These are phyloP conservation scores for Eretmocerus hayati DNA, from an alignment of 2,888 invertebrate species.

Conservation along the genomic window DNA sequence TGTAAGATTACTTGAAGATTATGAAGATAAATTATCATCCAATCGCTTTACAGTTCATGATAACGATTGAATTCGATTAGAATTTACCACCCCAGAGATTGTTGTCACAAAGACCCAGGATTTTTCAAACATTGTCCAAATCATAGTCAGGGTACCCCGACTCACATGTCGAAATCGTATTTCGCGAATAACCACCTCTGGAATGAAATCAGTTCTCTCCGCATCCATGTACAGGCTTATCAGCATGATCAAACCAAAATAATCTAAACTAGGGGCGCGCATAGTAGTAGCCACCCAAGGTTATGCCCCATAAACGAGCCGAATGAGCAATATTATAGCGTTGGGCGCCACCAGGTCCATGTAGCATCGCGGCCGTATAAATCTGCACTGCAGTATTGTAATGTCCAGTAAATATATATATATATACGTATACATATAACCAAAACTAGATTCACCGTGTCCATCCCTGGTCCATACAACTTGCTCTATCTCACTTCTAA, in stretches of 20 bases:
- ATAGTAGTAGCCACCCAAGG: constrained; percentile 26
- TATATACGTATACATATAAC: background rate
- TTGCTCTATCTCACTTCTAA: constrained; percentile 32
- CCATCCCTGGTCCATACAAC: constrained; percentile 28
- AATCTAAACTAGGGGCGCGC: constrained; percentile 38
- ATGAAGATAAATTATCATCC: no score
- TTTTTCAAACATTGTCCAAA: background rate
- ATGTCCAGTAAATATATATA: background rate
- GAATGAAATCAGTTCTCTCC: background rate
- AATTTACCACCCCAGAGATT: background rate
- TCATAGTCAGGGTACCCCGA: background rate
- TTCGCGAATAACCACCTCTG: background rate
- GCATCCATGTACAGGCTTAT: constrained; percentile 35
- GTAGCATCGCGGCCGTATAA: background rate
- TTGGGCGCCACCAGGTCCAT: constrained; percentile 19
- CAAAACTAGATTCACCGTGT: constrained; percentile 15
- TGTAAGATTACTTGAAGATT: no score
- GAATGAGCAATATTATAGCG: constrained; percentile 42
- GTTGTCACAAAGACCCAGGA: background rate
- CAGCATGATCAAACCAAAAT: constrained; percentile 48
- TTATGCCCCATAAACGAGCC: constrained; percentile 47
- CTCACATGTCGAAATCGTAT: background rate
- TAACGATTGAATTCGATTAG: no score
- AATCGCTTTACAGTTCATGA: no score
- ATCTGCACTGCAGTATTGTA: background rate